Evolutionary conservation across 2,113 vertebrate genomes (phyloP).

Genomic region (Lophochroa leadbeateri): DNA sequence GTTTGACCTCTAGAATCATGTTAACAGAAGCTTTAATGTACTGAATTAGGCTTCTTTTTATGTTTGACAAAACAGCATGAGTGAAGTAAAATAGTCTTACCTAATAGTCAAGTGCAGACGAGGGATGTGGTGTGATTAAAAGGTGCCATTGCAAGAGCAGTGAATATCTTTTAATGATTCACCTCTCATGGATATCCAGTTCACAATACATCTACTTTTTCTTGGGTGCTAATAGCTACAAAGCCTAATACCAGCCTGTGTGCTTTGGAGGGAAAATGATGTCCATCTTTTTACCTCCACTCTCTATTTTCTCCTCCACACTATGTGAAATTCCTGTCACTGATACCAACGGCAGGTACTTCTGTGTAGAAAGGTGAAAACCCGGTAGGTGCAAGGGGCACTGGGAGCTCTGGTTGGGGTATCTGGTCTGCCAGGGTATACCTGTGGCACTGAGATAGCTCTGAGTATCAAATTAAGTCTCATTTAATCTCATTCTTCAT

Average conservation of each 20-base stretch:
- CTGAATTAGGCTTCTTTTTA: background rate
- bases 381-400: rapidly evolving
- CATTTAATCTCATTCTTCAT: background rate
- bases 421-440: background rate
- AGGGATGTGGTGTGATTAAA: slow-evolving; percentile 21
- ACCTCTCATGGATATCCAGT: background rate
- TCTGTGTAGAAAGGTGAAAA: background rate
- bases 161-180: background rate
- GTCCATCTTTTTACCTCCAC: background rate
- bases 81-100: background rate
- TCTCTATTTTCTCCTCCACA: background rate
- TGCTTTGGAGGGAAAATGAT: background rate
- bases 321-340: background rate
- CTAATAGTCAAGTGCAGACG: background rate
- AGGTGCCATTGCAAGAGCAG: background rate
- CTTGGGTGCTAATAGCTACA: background rate
- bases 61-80: background rate
- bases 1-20: slow-evolving; percentile 21
- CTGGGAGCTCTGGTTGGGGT: background rate
- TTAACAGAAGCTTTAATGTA: background rate
- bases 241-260: background rate
- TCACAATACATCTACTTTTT: background rate
- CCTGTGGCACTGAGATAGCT: background rate
- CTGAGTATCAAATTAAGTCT: background rate
- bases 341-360: background rate